These are phyloP conservation scores for Elgonia sp. DNA, from an alignment of 2,888 invertebrate species.

Conservation along the genomic window DNA sequence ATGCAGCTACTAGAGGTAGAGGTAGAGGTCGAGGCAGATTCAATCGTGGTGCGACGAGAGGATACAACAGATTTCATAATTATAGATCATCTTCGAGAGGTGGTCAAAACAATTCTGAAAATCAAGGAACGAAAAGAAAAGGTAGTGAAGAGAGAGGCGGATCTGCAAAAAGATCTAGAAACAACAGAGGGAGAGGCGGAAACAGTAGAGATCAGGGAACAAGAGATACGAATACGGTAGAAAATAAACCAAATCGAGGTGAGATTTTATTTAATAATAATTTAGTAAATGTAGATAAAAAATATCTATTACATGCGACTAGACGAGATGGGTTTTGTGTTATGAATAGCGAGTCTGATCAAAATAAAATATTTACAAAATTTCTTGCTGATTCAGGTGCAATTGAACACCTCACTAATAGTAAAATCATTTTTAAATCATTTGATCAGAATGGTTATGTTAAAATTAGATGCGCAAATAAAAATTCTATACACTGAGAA, in stretches of 20 bases:
- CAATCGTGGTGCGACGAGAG: too few species aligned
- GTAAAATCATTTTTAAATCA: conserved; percentile 74
- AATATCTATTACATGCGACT: not conserved
- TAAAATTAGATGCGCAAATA: conserved; percentile 76
- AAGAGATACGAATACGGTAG: not conserved
- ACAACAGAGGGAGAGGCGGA: not conserved
- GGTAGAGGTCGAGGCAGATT: too few species aligned
- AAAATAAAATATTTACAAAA: conserved; percentile 13
- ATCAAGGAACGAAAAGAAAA: not conserved
- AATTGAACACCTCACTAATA: conserved; percentile 76
- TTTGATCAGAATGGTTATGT: conserved; percentile 66
- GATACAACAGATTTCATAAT: not conserved
- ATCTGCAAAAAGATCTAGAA: not conserved
- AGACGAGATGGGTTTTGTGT: not conserved
- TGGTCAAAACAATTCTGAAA: not conserved
- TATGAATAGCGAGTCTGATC: not conserved
- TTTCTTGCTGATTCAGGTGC: conserved; percentile 76
- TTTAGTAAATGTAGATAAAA: not conserved
- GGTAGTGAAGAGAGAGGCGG: not conserved
- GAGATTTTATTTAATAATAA: not conserved
- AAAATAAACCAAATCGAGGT: not conserved
- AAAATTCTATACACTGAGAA: too few species aligned
- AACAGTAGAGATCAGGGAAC: not conserved
- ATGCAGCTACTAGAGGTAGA: too few species aligned
- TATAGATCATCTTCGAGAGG: not conserved